A percentile compares a stretch with the other conserved stretches of the same genome.
phyloP scores from a whole-genome alignment of 2,113 vertebrate genomes.

The Phylloscopus trochiloides region DNA sequence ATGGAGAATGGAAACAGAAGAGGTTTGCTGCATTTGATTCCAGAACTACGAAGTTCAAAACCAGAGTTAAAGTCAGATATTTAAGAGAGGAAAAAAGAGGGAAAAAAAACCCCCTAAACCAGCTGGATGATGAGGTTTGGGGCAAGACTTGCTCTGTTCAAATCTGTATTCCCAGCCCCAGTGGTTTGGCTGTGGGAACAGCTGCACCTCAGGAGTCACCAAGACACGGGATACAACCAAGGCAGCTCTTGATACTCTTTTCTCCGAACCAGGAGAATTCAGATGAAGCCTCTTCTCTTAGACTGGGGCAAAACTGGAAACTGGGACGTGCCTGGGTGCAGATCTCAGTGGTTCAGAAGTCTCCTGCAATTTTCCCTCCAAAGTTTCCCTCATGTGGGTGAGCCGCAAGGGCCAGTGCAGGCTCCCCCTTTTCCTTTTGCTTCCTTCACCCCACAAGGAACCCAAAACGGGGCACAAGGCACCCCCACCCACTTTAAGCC shows the following conservation, averaged over 20 bases:
- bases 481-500: neutral
- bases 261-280: neutral
- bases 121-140: neutral
- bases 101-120: accelerated
- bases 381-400: neutral
- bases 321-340: neutral
- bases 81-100: accelerated
- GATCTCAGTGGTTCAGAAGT: neutral
- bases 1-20: neutral
- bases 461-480: neutral
- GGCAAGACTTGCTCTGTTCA: neutral
- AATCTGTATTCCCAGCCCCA: neutral
- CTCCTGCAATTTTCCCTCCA: neutral
- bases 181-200: neutral
- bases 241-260: neutral
- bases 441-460: neutral
- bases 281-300: neutral
- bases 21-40: neutral
- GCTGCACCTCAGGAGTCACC: neutral
- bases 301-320: neutral
- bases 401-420: accelerated
- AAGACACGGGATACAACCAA: neutral
- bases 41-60: neutral
- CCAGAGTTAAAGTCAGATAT: neutral
- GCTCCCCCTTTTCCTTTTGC: neutral